These are phyloP conservation scores for Chironomus striatipennis DNA, from an alignment of 1,140 invertebrate species.

Conservation along the genomic window DNA sequence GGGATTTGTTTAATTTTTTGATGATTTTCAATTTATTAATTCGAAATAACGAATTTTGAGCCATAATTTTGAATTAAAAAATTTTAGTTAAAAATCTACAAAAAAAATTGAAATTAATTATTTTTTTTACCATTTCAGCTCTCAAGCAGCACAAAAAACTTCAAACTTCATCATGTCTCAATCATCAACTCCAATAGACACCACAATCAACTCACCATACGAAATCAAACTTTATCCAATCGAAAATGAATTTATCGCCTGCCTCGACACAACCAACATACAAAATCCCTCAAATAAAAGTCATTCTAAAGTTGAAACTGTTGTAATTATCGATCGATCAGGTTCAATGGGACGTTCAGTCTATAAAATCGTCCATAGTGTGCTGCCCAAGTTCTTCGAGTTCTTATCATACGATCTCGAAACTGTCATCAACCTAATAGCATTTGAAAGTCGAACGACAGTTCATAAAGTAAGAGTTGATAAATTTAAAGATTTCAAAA, in stretches of 20 bases:
- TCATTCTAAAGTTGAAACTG: background rate
- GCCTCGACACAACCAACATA: background rate
- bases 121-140: no score
- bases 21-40: no score
- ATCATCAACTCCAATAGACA: no score
- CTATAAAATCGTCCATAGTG: background rate
- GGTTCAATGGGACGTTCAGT: background rate
- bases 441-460: background rate
- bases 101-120: no score
- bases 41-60: no score
- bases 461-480: background rate
- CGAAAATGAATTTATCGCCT: background rate
- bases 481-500: background rate
- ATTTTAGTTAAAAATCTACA: no score
- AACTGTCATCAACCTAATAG: background rate
- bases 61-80: no score
- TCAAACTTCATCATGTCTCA: no score
- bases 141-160: no score
- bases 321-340: background rate
- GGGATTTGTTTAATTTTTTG: no score
- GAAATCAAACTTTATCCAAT: background rate
- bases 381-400: background rate
- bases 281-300: background rate
- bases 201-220: background rate
- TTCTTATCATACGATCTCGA: background rate